Evolutionary conservation across 2,888 invertebrate species (phyloP), one percentile per base, ranked within the genome.

Genomic region (Aricia artaxerxes): DNA sequence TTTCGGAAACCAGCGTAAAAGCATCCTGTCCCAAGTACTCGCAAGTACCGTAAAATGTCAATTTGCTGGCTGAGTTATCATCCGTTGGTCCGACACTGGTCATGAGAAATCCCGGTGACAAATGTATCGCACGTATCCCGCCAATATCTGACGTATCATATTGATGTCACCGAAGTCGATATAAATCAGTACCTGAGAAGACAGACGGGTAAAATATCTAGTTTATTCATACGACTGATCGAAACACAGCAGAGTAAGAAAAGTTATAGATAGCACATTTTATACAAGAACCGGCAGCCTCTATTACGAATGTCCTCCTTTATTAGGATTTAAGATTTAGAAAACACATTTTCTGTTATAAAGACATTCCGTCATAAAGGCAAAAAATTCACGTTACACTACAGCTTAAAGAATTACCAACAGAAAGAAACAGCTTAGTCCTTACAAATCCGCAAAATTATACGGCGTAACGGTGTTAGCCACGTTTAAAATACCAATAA

Each of bases 1-100:
- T 69, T 69, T 69, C 69, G 69, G 35, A 69, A 69, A 35, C 69
- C 69, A 69, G 69, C 69, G 69, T 69, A 69, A 69, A 69, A 69
- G 35, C 69, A 69, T 69, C 69, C 69, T 69, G 69, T 13, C 13
- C 35, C 69, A 38, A 38, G 16, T 61, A 61, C 61, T 61, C 61
- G 4, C 24, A 7, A 61, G 61, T 69, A 69, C 69, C 69, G 69
- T 69, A 69, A 69, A 69, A 69, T 38, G 35, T 69, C 69, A 69
- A 69, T 69, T 69, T 38, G 24, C 69, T 69, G 35, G 16, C 35
- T 69, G 31, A 64, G 31, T 64, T 35, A 38, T 16, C 69, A 69
- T 35, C 69, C 35, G 35, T 38, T 35, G 13, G 69, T 35, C 4
- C 13, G 69, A 69, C 69, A 9, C 9, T 64, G 64, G 7, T 35